A percentile compares a stretch with the other conserved stretches of the same genome.
These are phyloP conservation scores for Gandaritis pyraliata DNA, from an alignment of 2,888 invertebrate species.

Conservation along the genomic window DNA sequence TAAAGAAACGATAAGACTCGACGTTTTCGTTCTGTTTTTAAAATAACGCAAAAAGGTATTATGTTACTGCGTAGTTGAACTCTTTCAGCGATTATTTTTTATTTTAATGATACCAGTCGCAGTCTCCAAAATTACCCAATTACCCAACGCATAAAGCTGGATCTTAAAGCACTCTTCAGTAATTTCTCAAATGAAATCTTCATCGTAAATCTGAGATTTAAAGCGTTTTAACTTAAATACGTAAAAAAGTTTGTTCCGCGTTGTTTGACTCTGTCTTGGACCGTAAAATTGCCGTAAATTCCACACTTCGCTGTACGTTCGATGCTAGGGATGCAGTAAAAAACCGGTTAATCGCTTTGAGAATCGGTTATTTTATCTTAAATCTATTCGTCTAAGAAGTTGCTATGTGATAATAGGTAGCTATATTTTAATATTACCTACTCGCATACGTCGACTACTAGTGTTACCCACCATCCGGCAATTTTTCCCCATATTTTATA, in stretches of 20 bases:
- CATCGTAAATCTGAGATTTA: conserved; percentile 42
- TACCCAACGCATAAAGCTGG: conserved; percentile 37
- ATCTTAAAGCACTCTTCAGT: conserved; percentile 41
- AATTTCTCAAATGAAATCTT: conserved; percentile 41
- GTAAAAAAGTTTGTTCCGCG: conserved; percentile 41
- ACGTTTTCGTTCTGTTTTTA: too few relatives aligned
- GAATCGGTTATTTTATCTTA: neutral
- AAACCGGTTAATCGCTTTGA: neutral
- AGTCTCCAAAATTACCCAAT: conserved; percentile 35
- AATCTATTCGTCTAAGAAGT: neutral
- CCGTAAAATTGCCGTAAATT: conserved; percentile 39
- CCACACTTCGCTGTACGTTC: conserved; percentile 34
- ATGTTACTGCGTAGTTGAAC: neutral
- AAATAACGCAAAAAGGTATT: neutral
- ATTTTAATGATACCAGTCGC: conserved; percentile 14
- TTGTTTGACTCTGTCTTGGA: conserved; percentile 37
- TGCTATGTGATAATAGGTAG: too few relatives aligned
- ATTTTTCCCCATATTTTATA: too few relatives aligned
- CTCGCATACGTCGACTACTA: too few relatives aligned
- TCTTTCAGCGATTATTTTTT: neutral
- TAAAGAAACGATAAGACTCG: too few relatives aligned
- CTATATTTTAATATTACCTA: too few relatives aligned
- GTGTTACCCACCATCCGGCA: too few relatives aligned
- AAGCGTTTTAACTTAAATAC: conserved; percentile 41
- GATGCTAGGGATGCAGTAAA: conserved; percentile 12